Evolutionary conservation across 2,888 invertebrate species (phyloP).

Genomic region (Hirtodrosophila alboralis): DNA sequence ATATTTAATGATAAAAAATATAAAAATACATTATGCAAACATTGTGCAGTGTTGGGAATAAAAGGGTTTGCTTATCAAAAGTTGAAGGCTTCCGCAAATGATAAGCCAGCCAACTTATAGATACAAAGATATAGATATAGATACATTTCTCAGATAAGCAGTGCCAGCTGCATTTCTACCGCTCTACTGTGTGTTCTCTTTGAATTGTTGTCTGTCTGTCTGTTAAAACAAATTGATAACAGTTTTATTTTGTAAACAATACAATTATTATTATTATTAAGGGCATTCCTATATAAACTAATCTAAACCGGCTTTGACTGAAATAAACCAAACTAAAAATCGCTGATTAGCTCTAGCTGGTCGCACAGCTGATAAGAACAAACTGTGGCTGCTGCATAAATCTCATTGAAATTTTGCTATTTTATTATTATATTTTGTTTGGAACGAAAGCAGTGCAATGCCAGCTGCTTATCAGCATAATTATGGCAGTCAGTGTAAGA

Average conservation of each 20-base stretch:
- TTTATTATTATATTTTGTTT: not conserved
- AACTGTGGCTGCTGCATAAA: constrained; percentile 19
- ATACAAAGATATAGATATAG: constrained; percentile 22
- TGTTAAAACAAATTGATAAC: constrained; percentile 33
- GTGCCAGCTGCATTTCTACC: constrained; percentile 1
- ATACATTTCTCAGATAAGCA: constrained; percentile 29
- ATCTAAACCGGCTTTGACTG: constrained; percentile 53
- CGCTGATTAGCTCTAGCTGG: constrained; percentile 27
- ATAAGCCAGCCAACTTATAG: constrained; percentile 27
- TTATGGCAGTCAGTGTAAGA: constrained; percentile 13
- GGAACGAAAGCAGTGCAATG: constrained; percentile 21
- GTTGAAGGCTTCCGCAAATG: constrained; percentile 40
- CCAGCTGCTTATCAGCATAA: constrained; percentile 9
- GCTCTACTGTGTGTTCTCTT: constrained; percentile 18
- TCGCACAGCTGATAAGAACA: constrained; percentile 29
- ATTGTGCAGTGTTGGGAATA: no score
- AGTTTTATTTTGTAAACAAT: constrained; percentile 29
- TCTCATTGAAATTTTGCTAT: constrained; percentile 3
- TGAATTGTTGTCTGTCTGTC: constrained; percentile 10
- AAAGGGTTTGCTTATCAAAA: not conserved
- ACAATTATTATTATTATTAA: constrained; percentile 38
- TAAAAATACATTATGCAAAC: constrained; percentile 30
- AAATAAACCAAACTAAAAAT: constrained; percentile 41
- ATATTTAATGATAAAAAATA: constrained; percentile 43
- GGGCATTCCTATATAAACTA: constrained; percentile 41